Evolutionary conservation across 2,888 invertebrate species (phyloP), one percentile per base, ranked within the genome.

Genomic region (Tromatobia lineatoria): DNA sequence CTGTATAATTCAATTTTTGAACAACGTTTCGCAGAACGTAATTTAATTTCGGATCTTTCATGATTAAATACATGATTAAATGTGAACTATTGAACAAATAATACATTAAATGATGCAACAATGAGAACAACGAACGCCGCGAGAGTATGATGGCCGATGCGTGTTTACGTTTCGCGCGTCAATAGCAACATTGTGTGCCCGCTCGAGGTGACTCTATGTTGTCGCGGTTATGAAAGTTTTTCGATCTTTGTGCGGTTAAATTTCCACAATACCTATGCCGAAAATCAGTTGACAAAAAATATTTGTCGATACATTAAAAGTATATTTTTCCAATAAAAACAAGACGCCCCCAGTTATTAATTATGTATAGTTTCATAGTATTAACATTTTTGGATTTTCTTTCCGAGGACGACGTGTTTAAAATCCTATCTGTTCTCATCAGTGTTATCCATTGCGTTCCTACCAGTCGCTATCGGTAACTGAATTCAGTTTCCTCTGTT

Each of bases 401-500:
- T 29, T 29, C 29, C 29, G 29, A 29, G 29, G 29, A 29, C 29
- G 29, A 29, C 29, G 29, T 29, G 29, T 29, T 47, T 47, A n/a
- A 47, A 47, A 11, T 47, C 47, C 47, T 11, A 47, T 47, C 47
- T 47, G 47, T 47, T 29, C 29, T 29, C 29, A 47, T 47, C 47
- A 47, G 47, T 47, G n/a, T 15, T 47, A 47, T 47, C 47, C 47
- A 47, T 47, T 47, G n/a, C 47, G 47, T 15, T 11, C 47, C 47
- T 47, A 47, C n/a, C 11, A 47, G 47, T 47, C 47, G 11, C 47
- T 47, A 47, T 47, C 47, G 47, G 47, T 47, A 47, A 47, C 47
- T 47, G 47, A 47, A 47, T 47, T 47, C n/a, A 47, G 47, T 47
- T 47, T 47, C 47, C 47, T 47, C n/a, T 47, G 47, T 47, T 47